Percentiles rank a stretch among this genome's conserved stretches.
These are phyloP conservation scores for Acanthurus lineatus DNA, from an alignment of 2,797 vertebrate genomes.

Conservation along the genomic window DNA sequence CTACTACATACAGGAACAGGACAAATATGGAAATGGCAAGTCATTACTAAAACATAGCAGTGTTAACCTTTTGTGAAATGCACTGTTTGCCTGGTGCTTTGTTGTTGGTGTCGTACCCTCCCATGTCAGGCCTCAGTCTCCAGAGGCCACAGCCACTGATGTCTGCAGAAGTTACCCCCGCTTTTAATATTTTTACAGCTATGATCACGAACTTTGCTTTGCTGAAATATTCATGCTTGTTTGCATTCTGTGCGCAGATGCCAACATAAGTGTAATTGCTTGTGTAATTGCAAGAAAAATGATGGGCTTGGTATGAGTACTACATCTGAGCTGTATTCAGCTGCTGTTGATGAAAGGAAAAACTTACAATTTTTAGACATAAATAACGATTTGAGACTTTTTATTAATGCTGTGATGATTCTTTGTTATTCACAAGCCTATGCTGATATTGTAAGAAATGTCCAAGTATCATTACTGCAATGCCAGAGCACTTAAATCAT, in stretches of 20 bases:
- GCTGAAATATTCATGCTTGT: slow-evolving; percentile 72
- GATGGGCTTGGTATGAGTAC: slow-evolving; percentile 44
- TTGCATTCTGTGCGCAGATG: slow-evolving; percentile 50
- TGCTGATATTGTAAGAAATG: background rate
- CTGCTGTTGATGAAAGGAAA: slow-evolving; percentile 9
- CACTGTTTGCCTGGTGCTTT: slow-evolving; percentile 64
- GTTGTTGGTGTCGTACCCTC: slow-evolving; percentile 54
- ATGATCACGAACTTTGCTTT: slow-evolving; percentile 56
- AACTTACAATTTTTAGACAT: slow-evolving; percentile 4
- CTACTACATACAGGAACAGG: slow-evolving; percentile 65
- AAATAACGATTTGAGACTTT: slow-evolving; percentile 13
- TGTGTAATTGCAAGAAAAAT: slow-evolving; percentile 68
- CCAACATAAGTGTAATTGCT: slow-evolving; percentile 60
- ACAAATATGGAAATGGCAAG: slow-evolving; percentile 79
- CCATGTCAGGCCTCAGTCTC: slow-evolving; percentile 29
- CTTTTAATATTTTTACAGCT: slow-evolving; percentile 11
- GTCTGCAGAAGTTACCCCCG: slow-evolving; percentile 12
- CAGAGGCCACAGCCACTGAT: slow-evolving; percentile 40
- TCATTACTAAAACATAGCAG: slow-evolving; percentile 82
- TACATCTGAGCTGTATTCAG: slow-evolving; percentile 33
- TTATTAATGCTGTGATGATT: slow-evolving; percentile 11
- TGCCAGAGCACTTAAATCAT: background rate
- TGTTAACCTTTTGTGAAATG: slow-evolving; percentile 81
- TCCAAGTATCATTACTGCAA: background rate
- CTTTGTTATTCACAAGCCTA: background rate